Evolutionary conservation across 2,113 vertebrate genomes (phyloP).

Genomic region (rabbit (Oryctolagus cuniculus)): mOryCun1.1 NC_091445.1:88476001-88476500

Average conservation of each 20-base stretch:
- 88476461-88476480: not conserved
- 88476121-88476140: not conserved
- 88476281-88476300: not conserved
- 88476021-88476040: not conserved
- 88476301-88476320: not conserved
- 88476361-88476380: no score
- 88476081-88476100: rapidly evolving
- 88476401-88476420: not conserved
- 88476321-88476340: not conserved
- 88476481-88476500: not conserved
- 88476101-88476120: not conserved
- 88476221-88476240: no score
- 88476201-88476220: not conserved
- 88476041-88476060: not conserved
- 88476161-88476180: not conserved
- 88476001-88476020: not conserved
- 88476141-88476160: not conserved
- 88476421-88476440: not conserved
- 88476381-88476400: not conserved
- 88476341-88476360: not conserved
- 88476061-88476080: not conserved
- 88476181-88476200: not conserved
- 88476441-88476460: not conserved
- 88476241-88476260: not conserved
- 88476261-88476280: not conserved